Evolutionary conservation across 2,888 invertebrate species (phyloP).

Genomic region (Agrilus cyanescens): DNA sequence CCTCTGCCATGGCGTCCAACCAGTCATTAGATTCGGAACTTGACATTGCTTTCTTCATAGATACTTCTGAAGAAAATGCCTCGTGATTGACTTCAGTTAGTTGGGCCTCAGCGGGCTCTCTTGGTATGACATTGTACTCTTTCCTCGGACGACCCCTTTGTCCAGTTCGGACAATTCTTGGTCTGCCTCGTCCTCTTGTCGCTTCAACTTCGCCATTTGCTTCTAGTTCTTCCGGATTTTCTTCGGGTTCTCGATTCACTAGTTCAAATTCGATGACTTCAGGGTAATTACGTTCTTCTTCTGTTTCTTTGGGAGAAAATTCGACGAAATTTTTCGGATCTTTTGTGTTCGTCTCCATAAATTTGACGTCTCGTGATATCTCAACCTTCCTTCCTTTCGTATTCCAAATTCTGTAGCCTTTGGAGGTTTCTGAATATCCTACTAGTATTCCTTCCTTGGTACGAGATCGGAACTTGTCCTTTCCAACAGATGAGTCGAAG

Average conservation of each 20-base stretch:
- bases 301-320: slow-evolving; percentile 34
- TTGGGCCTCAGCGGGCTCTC: no score
- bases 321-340: no score
- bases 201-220: no score
- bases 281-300: no score
- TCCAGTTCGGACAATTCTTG: no score
- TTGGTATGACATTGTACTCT: no score
- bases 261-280: no score
- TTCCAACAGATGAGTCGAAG: slow-evolving; percentile 11
- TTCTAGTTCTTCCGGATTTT: no score
- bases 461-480: slow-evolving; percentile 18
- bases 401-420: slow-evolving; percentile 18
- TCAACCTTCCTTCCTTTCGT: slow-evolving; percentile 10
- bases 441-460: slow-evolving; percentile 18
- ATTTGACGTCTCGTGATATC: slow-evolving; percentile 17
- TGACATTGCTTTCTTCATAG: slow-evolving; percentile 8
- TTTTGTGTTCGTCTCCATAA: no score
- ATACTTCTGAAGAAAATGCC: slow-evolving; percentile 7
- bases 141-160: slow-evolving; percentile 6
- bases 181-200: no score
- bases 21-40: slow-evolving; percentile 12
- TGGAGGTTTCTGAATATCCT: slow-evolving; percentile 18
- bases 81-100: no score
- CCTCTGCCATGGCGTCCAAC: slow-evolving; percentile 13
- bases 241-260: no score